Evolutionary conservation across 2,797 vertebrate genomes (phyloP).

Genomic region (Cynopterus sphinx): DNA sequence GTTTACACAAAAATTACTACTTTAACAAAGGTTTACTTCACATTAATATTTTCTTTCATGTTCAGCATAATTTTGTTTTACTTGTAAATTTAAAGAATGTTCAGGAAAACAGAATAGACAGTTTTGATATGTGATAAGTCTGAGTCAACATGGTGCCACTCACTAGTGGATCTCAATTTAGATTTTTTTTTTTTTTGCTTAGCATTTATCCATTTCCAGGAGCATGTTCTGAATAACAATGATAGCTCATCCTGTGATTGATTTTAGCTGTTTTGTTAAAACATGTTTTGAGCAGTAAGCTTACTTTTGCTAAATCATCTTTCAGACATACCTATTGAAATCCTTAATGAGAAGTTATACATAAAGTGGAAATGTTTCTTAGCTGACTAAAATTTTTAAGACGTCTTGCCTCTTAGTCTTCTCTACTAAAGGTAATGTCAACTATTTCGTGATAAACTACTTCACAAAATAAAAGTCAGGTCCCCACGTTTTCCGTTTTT

Average conservation of each 20-base stretch:
- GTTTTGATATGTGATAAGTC: conserved; percentile 39
- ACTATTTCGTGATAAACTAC: conserved; percentile 45
- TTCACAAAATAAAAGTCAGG: neutral
- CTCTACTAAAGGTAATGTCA: neutral
- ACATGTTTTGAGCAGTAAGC: conserved; percentile 56
- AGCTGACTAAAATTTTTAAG: conserved; percentile 17
- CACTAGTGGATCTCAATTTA: conserved; percentile 66
- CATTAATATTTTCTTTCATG: neutral
- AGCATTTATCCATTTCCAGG: conserved; percentile 67
- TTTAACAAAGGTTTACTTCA: neutral
- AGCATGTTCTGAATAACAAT: conserved; percentile 70
- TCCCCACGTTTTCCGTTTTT: neutral
- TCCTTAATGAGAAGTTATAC: neutral
- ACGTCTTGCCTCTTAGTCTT: neutral
- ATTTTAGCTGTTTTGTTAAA: conserved; percentile 74
- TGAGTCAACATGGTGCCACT: conserved; percentile 46
- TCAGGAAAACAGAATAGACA: conserved; percentile 56
- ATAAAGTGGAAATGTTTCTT: conserved; percentile 52
- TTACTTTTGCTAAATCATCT: conserved; percentile 57
- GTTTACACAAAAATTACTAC: neutral
- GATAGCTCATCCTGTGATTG: conserved; percentile 61
- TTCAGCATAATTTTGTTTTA: conserved; percentile 32
- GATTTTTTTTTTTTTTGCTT: conserved; percentile 46
- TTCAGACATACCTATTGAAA: conserved; percentile 63
- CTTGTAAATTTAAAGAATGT: conserved; percentile 51